Base-by-base conservation (phyloP, 2,113 vertebrate genomes). In the Sturnus vulgaris region DNA sequence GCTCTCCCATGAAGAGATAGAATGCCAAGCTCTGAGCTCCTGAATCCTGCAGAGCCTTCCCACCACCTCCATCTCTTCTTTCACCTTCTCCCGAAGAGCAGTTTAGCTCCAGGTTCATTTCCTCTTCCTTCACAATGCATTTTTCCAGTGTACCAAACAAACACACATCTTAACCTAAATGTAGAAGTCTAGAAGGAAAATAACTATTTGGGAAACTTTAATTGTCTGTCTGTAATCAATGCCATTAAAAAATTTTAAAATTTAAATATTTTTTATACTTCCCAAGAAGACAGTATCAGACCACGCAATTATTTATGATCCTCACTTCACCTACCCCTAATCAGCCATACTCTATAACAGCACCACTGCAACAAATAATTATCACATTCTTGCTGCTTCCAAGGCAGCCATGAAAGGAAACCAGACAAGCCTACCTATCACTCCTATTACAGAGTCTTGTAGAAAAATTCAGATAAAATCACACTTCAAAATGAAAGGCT, bases 161-260 rank as follows among this genome's bases (percentile, higher is more conserved):
- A 35, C 7, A 15, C 15, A 46, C 11, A 2, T 12, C 18, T n/a
- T 42, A n/a, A 55, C 30, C 24, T 17, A 47, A 61, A 70, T 11
- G 6, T 19, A 52, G 17, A 21, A 71, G 16, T 31, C 39, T 8
- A 35, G 35, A 81, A 9, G 5, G 8, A 82, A 60, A 88, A 40
- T 2, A 24, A 42, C 35, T 73, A 35, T 27, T 37, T 5, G 2
- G 15, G 22, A 71, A 93, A 80, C 8, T 27, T 86, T 15, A 49
- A 1, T 2, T 78, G 17, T 60, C n/a, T 82, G 12, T 42, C 23
- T 52, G 20, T 27, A 55, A 81, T 15, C 33, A 50, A 40, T 7
- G 2, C 0, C 18, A 47, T 24, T 16, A 25, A 20, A 8, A 20
- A 8, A 5, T 63, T 12, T 10, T 39, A 42, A 31, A 17, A 1